Base-by-base conservation (phyloP, 2,888 invertebrate genomes). In the Melangyna quadrimaculata region DNA sequence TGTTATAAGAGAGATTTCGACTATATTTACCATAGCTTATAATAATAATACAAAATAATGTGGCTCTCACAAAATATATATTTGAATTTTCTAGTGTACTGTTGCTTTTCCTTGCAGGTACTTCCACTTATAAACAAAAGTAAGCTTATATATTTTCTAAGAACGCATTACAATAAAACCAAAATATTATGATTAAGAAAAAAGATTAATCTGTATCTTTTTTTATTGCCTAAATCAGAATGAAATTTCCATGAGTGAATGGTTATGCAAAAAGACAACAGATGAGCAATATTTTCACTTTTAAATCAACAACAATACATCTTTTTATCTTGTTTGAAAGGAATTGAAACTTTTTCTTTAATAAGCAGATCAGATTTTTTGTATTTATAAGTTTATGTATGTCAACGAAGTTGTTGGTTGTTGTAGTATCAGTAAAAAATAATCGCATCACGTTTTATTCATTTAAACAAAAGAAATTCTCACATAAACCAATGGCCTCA, bases 391-490 rank as follows among this genome's bases (percentile, higher is more conserved):
- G 19, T 22, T 37, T 35, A 57, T 53, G 77, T 71, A 35, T 81
- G 77, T 65, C 81, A 77, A 77, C 37, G 24, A 43, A 63, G 63
- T 37, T 14, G 59, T 14, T 22, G 55, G 63, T 37, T 14, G 59
- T 14, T 22, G 55, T 57, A 24, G 43, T 55, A 63, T 70, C 63
- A 63, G 29, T 71, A 29, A 65, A 27, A 71, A 70, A 55, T 59
- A 71, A 82, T 73, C 78, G 22, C 59, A 69, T 73, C 82, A 78
- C 72, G 78, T 73, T 29, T 73, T 35, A 48, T 69, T 45, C 61
- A 48, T 72, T 67, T 45, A 61, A 78, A 82, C 82, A 78, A 78
- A 77, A 78, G 67, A 78, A 73, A 78, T 82, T 82, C 78, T 73
- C 78, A 72, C 72, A 82, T 82, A 78, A 73, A 78, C 72, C 73